A percentile compares a stretch with the other conserved stretches of the same genome.
Evolutionary conservation across 2,797 vertebrate species (phyloP).

Genomic region (Vespertilio murinus): DNA sequence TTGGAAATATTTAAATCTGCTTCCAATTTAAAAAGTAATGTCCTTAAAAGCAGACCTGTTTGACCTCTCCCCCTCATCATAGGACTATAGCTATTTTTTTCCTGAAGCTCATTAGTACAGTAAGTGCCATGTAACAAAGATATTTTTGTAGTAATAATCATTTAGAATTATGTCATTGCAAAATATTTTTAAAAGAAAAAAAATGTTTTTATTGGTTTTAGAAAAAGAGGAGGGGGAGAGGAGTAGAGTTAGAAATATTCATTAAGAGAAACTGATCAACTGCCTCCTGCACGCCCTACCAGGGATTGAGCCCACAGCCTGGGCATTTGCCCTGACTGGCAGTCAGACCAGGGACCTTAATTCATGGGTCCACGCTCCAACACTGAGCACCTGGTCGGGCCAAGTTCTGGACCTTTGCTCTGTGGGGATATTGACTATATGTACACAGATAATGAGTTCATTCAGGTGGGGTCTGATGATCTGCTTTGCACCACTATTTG

Average conservation of each 20-base stretch:
- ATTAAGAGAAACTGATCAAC: too few species aligned
- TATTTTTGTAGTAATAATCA: conserved; percentile 15
- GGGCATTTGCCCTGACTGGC: too few species aligned
- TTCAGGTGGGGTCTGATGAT: neutral
- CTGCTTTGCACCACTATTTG: neutral
- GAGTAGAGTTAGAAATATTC: too few species aligned
- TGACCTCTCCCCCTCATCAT: neutral
- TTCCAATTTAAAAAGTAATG: conserved; percentile 23
- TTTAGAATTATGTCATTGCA: conserved; percentile 38
- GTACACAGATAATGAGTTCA: neutral
- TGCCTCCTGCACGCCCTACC: too few species aligned
- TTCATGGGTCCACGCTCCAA: too few species aligned
- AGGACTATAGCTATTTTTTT: neutral
- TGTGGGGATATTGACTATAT: conserved; percentile 2
- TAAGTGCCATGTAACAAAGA: conserved; percentile 20
- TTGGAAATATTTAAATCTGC: conserved; percentile 51
- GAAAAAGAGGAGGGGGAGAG: too few species aligned
- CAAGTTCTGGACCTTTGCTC: conserved; percentile 42
- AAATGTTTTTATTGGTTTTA: too few species aligned
- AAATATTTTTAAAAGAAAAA: neutral
- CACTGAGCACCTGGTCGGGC: neutral
- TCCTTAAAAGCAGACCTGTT: conserved; percentile 37
- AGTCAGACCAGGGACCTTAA: too few species aligned
- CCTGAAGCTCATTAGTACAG: neutral
- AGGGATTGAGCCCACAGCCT: too few species aligned